Conservation (phyloP, 2,888 invertebrate genomes). For the Drymonia ruficornis region DNA sequence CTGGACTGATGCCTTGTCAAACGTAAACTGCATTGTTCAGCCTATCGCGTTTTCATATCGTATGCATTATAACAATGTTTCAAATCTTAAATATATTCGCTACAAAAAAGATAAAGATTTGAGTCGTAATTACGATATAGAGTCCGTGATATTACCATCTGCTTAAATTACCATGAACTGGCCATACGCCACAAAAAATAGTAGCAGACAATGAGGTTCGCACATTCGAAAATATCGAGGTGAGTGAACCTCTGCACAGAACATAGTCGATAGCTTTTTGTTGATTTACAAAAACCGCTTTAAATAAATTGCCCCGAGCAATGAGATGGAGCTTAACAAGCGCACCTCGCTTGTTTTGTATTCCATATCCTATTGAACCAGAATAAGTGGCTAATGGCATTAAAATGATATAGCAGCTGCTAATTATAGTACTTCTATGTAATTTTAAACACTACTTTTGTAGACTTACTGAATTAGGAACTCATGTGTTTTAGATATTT, state of each 20-base stretch:
- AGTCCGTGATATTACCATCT: slow-evolving; percentile 50
- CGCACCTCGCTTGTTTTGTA: slow-evolving; percentile 42
- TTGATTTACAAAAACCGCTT: slow-evolving; percentile 69
- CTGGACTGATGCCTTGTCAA: slow-evolving; percentile 59
- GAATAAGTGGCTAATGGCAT: slow-evolving; percentile 37
- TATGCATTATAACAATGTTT: slow-evolving; percentile 15
- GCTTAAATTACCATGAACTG: slow-evolving; percentile 62
- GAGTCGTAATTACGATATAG: slow-evolving; percentile 27
- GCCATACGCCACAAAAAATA: slow-evolving; percentile 77
- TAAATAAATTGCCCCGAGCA: slow-evolving; percentile 64
- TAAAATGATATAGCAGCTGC: slow-evolving; percentile 29
- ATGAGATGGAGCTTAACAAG: slow-evolving; percentile 51
- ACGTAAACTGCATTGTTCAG: slow-evolving; percentile 57
- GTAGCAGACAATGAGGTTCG: slow-evolving; percentile 76
- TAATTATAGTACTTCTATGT: slow-evolving; percentile 17
- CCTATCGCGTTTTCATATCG: slow-evolving; percentile 42
- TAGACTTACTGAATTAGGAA: neutral
- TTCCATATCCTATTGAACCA: slow-evolving; percentile 34
- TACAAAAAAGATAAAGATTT: slow-evolving; percentile 10
- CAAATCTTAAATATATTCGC: slow-evolving; percentile 8
- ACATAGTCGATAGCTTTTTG: slow-evolving; percentile 74
- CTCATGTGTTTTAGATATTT: neutral
- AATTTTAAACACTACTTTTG: slow-evolving; percentile 1
- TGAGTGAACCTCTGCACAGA: slow-evolving; percentile 71
- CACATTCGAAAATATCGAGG: slow-evolving; percentile 78